Evolutionary conservation across 2,888 invertebrate genomes (phyloP), one percentile per base, ranked within the genome.

Genomic region (Cacoxenus indagator): DNA sequence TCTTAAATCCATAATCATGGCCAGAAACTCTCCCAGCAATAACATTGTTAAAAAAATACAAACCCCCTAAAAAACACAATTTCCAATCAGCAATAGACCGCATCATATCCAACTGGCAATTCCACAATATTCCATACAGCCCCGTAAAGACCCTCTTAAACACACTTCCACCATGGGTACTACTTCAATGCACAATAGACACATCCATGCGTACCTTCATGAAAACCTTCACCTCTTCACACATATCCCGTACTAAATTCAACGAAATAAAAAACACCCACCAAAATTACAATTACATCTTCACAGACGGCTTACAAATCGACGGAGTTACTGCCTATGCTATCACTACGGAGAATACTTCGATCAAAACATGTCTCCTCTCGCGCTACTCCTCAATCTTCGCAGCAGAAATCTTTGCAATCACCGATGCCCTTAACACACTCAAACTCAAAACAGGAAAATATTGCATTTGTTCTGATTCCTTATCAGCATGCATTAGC

Each of bases 361-460:
- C 17, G 43, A 45, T 64, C 48, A 69, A 66, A 62, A 29, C 55
- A 11, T 17, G 48, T n/a, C 27, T 55, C 11, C 22, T 66, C 9
- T 64, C 69, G 1, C 22, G 54, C 22, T 69, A 45, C 66, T 57
- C 64, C 27, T 62, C 64, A 11, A 29, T 69, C 8, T 66, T 65
- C 24, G 43, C 65, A 11, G 37, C n/a, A n/a, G n/a, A n/a, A 57
- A 64, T 17, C 64, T 65, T 31, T 31, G 37, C 24, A 54, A 59
- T 27, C 59, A 64, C 17, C 54, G 64, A 8, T 66, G 26, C 65
- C 62, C 9, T 37, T 8, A 37, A 37, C 37, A 37, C 37, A 37
- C 37, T 37, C 37, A 37, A 37, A 8, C 11, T 5, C 37, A 37
- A 37, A 37, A 37, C 37, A 8, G 37, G 37, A 37, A 37, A 64